Percentiles rank a stretch among this genome's conserved stretches.
Conservation (phyloP, 2,888 invertebrate genomes). For the Drosophila lutescens region DNA sequence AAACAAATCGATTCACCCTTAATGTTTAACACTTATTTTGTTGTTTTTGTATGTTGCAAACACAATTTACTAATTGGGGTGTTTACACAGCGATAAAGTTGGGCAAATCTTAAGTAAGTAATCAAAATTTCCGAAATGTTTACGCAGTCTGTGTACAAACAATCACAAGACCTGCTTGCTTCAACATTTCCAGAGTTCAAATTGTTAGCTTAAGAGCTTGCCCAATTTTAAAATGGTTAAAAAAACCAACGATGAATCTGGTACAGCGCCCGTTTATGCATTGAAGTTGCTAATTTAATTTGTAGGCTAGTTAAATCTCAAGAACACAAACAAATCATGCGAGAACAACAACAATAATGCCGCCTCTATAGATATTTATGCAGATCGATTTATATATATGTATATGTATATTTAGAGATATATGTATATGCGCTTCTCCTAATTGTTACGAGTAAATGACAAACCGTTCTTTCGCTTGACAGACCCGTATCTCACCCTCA, state of each 20-base stretch:
- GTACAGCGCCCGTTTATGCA: conserved; percentile 12
- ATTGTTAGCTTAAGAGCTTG: conserved; percentile 8
- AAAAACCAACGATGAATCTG: not conserved
- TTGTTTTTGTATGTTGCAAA: conserved; percentile 47
- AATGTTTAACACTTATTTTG: conserved; percentile 34
- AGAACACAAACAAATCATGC: conserved; percentile 60
- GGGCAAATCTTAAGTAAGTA: conserved; percentile 1
- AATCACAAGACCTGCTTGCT: conserved; percentile 3
- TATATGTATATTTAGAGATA: conserved; percentile 28
- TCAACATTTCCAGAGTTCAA: not conserved
- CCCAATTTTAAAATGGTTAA: not conserved
- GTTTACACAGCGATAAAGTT: conserved; percentile 13
- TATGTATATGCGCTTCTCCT: conserved; percentile 49
- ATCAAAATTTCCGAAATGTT: not conserved
- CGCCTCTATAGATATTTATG: conserved; percentile 74
- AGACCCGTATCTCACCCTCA: conserved; percentile 20
- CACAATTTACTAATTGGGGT: conserved; percentile 24
- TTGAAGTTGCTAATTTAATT: conserved; percentile 63
- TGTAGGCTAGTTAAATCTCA: conserved; percentile 76
- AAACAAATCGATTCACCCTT: conserved; percentile 26
- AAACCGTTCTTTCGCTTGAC: conserved; percentile 14
- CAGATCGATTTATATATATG: conserved; percentile 64
- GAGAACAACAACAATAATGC: conserved; percentile 72
- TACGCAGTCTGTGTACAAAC: not conserved
- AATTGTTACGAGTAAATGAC: conserved; percentile 63